These are phyloP conservation scores for Chaenocephalus aceratus DNA, from an alignment of 2,113 vertebrate genomes.

Conservation along the genomic window DNA sequence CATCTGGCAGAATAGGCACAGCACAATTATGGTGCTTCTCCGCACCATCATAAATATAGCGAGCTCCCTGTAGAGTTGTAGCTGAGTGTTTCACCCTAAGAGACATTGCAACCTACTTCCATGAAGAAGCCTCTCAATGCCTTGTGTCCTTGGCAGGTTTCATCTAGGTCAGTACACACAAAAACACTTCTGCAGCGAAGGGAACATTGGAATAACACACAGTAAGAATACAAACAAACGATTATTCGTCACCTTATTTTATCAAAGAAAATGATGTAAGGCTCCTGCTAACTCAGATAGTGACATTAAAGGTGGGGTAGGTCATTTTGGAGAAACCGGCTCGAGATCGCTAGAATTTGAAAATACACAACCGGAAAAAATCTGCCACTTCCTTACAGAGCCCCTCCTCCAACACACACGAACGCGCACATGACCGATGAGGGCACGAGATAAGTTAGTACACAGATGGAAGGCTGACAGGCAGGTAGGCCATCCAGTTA, in stretches of 20 bases:
- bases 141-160: slow-evolving; percentile 36
- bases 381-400: too few relatives aligned
- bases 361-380: too few relatives aligned
- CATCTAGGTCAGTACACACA: slow-evolving; percentile 61
- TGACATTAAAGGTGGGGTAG: background rate
- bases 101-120: slow-evolving; percentile 69
- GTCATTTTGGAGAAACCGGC: too few relatives aligned
- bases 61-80: slow-evolving; percentile 45
- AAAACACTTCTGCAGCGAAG: slow-evolving; percentile 28
- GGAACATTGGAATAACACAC: slow-evolving; percentile 18
- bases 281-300: background rate
- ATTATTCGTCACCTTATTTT: slow-evolving; percentile 1
- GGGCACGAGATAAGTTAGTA: too few relatives aligned
- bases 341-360: too few relatives aligned
- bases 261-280: background rate
- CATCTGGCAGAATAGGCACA: slow-evolving; percentile 52
- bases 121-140: slow-evolving; percentile 30
- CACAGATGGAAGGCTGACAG: too few relatives aligned
- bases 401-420: too few relatives aligned
- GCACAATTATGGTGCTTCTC: slow-evolving; percentile 16
- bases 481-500: too few relatives aligned
- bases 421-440: too few relatives aligned
- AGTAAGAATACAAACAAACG: background rate
- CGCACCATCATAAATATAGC: slow-evolving; percentile 43
- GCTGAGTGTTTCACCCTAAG: slow-evolving; percentile 26